These are phyloP conservation scores for Julus scanicus DNA, from an alignment of 2,888 invertebrate species.

Conservation along the genomic window DNA sequence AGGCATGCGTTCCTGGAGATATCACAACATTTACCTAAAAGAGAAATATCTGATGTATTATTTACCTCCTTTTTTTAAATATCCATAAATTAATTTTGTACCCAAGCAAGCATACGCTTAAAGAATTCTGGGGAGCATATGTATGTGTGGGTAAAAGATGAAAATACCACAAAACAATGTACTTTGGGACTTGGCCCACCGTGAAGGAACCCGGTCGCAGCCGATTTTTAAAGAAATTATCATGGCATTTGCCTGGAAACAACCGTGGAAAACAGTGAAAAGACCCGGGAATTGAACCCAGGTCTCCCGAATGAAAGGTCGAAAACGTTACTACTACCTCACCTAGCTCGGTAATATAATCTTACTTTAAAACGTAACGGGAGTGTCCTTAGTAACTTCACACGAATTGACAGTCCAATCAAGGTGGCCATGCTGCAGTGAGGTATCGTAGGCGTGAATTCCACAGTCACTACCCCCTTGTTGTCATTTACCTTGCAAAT, in stretches of 20 bases:
- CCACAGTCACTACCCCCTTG: conserved; percentile 77
- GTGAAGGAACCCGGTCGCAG: no score
- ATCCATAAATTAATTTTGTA: no score
- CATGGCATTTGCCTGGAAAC: no score
- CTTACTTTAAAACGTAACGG: conserved; percentile 73
- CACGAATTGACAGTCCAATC: conserved; percentile 90
- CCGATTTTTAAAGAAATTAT: no score
- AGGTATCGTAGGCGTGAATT: conserved; percentile 97
- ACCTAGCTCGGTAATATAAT: no score
- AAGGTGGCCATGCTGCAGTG: conserved; percentile 99
- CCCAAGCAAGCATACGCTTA: no score
- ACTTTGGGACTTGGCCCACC: no score
- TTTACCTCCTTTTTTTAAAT: conserved; percentile 30
- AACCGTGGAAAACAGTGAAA: no score
- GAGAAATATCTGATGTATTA: not conserved
- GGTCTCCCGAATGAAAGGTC: no score
- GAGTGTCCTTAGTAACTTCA: conserved; percentile 85
- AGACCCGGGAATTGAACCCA: no score
- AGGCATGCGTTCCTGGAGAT: conserved; percentile 90
- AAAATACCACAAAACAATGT: not conserved
- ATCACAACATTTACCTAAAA: conserved; percentile 83
- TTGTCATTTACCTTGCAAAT: conserved; percentile 75
- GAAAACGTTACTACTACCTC: no score
- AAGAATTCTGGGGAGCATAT: no score
- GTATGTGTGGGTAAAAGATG: not conserved